Evolutionary conservation across 2,888 invertebrate species (phyloP).

Genomic region (Hyposoter dolosus): DNA sequence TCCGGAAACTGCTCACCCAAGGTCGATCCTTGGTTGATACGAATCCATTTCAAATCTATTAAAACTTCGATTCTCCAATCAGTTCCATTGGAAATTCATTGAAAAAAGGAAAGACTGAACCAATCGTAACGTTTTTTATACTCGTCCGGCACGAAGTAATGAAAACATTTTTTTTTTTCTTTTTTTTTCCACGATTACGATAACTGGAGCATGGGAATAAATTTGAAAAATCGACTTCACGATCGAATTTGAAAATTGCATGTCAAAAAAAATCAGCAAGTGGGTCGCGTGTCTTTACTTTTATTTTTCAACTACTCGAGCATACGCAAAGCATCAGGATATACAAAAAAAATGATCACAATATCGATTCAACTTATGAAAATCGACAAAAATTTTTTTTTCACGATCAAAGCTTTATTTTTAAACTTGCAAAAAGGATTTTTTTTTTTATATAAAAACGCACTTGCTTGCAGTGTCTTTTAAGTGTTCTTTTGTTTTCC

Average conservation of each 20-base stretch:
- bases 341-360: neutral
- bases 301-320: neutral
- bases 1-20: constrained; percentile 1
- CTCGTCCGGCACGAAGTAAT: neutral
- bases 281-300: no score
- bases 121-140: neutral
- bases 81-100: neutral
- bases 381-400: neutral
- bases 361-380: neutral
- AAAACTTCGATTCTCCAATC: neutral
- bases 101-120: neutral
- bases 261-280: neutral
- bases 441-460: constrained; percentile 23
- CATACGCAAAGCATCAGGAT: neutral
- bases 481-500: neutral
- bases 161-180: neutral
- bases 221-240: neutral
- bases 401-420: constrained; percentile 13
- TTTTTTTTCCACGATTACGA: constrained; percentile 5
- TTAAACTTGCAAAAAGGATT: neutral
- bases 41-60: neutral
- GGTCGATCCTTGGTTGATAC: constrained; percentile 48
- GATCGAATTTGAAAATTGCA: neutral
- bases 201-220: neutral
- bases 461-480: constrained; percentile 7